A percentile compares a stretch with the other conserved stretches of the same genome.
phyloP scores from a whole-genome alignment of 1,140 invertebrate genomes.

The Papilio xuthus region DNA sequence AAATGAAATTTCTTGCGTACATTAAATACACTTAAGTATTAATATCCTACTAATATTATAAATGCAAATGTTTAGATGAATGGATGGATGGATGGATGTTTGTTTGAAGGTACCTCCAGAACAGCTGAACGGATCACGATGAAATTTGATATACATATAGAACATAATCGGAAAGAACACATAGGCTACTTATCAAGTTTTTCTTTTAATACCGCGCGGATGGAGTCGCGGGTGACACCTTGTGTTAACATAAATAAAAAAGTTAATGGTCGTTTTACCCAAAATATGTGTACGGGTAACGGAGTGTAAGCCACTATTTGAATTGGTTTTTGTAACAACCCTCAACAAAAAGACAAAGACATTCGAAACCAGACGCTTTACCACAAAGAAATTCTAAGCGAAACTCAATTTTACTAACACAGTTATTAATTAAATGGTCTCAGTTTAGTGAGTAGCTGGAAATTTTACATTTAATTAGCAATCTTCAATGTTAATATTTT shows the following conservation, averaged over 20 bases:
- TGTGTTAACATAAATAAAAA: neutral
- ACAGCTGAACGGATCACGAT: too few relatives aligned
- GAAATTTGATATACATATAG: too few relatives aligned
- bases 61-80: too few relatives aligned
- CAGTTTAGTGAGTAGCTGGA: neutral
- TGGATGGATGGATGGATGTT: too few relatives aligned
- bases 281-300: slow-evolving; percentile 8
- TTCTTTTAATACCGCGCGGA: too few relatives aligned
- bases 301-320: slow-evolving; percentile 2
- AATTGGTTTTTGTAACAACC: slow-evolving; percentile 1
- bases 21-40: neutral
- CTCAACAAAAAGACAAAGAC: slow-evolving; percentile 5
- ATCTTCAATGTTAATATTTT: neutral
- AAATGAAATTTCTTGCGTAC: neutral
- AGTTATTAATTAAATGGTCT: neutral
- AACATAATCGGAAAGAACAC: too few relatives aligned
- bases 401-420: neutral
- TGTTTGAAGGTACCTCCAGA: too few relatives aligned
- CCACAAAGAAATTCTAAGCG: slow-evolving; percentile 9
- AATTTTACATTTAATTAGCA: neutral
- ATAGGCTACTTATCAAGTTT: too few relatives aligned
- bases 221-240: too few relatives aligned
- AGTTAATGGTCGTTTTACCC: neutral
- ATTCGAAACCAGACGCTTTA: neutral
- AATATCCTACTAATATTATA: too few relatives aligned